Evolutionary conservation across 2,797 vertebrate genomes (phyloP).

Genomic region (Oceanodroma leucorhoa): DNA sequence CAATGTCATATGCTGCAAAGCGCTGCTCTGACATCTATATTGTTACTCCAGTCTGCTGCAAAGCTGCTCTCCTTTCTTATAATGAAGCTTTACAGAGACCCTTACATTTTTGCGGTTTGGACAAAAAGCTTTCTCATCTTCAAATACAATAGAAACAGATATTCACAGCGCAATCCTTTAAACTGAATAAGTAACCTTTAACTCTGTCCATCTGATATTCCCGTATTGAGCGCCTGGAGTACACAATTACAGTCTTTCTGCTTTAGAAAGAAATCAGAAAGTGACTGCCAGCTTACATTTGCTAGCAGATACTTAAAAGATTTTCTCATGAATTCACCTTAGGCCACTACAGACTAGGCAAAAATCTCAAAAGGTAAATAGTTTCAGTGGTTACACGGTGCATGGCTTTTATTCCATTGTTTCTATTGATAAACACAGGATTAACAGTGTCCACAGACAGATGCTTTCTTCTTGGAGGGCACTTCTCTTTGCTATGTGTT

Average conservation of each 20-base stretch:
- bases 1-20: not conserved
- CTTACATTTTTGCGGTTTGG: not conserved
- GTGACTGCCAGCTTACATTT: not conserved
- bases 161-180: not conserved
- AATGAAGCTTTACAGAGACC: not conserved
- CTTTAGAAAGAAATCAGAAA: not conserved
- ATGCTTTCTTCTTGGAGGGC: not conserved
- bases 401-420: not conserved
- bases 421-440: not conserved
- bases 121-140: not conserved
- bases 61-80: not conserved
- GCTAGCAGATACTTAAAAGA: not conserved
- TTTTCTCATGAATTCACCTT: not conserved
- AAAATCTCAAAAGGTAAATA: not conserved
- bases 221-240: fast-evolving
- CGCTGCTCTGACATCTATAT: not conserved
- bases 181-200: not conserved
- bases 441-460: too few relatives aligned
- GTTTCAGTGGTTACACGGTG: not conserved
- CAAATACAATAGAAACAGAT: not conserved
- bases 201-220: not conserved
- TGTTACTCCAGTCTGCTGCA: not conserved
- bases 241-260: not conserved
- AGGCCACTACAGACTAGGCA: not conserved
- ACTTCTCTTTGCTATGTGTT: not conserved